These are phyloP conservation scores for Phalacrocorax brasilianus DNA, from an alignment of 2,113 vertebrate genomes.

Conservation along the genomic window DNA sequence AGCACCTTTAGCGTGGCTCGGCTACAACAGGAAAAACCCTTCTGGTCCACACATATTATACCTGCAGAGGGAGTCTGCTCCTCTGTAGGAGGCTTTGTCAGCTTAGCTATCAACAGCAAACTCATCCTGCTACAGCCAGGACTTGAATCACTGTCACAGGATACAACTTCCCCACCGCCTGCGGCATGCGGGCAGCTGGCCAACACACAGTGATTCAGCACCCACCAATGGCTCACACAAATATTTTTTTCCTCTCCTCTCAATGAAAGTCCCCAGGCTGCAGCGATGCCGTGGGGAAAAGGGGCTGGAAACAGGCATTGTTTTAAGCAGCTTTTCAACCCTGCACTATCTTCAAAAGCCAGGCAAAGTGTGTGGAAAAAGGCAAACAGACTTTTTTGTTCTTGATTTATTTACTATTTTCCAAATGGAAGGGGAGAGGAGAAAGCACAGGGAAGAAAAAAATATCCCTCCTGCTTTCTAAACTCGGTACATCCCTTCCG, in stretches of 20 bases:
- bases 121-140: background rate
- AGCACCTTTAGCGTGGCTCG: fast-evolving
- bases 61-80: background rate
- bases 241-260: background rate
- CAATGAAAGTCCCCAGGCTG: background rate
- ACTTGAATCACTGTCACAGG: conserved; percentile 40
- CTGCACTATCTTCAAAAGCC: background rate
- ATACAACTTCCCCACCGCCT: background rate
- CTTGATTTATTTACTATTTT: background rate
- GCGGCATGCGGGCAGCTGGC: background rate
- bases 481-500: too few species aligned
- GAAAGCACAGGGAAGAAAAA: background rate
- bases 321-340: background rate
- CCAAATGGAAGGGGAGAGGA: background rate
- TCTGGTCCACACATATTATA: background rate
- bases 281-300: background rate
- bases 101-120: background rate
- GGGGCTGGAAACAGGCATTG: background rate
- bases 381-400: background rate
- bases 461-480: background rate
- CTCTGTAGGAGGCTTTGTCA: background rate
- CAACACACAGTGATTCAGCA: conserved; percentile 20
- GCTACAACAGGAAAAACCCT: background rate
- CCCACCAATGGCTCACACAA: background rate
- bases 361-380: background rate